Conservation (phyloP, 2,888 invertebrate species). For the Apodemia duryi region DNA sequence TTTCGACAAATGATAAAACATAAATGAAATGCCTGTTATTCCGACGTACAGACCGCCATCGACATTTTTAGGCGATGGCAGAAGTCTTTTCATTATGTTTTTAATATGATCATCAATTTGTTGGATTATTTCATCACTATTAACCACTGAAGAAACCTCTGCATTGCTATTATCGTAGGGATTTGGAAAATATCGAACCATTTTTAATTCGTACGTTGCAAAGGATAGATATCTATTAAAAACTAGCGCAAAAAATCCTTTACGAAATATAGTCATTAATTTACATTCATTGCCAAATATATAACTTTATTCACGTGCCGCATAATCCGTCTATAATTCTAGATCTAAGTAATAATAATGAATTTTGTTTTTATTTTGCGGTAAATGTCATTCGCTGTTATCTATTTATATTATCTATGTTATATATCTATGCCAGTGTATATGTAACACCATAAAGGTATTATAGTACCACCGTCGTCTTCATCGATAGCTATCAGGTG, state of each 20-base stretch:
- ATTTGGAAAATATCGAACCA: slow-evolving; percentile 68
- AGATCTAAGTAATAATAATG: too few species aligned
- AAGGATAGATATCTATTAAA: slow-evolving; percentile 38
- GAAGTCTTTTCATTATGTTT: slow-evolving; percentile 54
- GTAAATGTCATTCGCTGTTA: too few species aligned
- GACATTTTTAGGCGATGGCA: slow-evolving; percentile 64
- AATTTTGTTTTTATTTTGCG: slow-evolving; percentile 9
- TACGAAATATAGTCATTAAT: slow-evolving; percentile 37
- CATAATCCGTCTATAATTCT: not conserved
- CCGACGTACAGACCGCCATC: slow-evolving; percentile 84
- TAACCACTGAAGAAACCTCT: slow-evolving; percentile 35
- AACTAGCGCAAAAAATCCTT: slow-evolving; percentile 30
- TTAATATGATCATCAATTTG: slow-evolving; percentile 53
- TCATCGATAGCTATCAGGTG: too few species aligned
- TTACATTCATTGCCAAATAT: not conserved
- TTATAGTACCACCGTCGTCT: too few species aligned
- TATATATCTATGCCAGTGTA: not conserved
- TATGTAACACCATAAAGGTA: too few species aligned
- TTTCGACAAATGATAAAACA: slow-evolving; percentile 85
- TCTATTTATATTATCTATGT: too few species aligned
- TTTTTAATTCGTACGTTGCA: slow-evolving; percentile 40
- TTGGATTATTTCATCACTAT: slow-evolving; percentile 42
- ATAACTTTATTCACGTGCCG: not conserved
- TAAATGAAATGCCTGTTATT: slow-evolving; percentile 85
- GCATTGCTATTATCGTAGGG: slow-evolving; percentile 52